A percentile compares a stretch with the other conserved stretches of the same genome.
These are phyloP conservation scores for Galerucella nymphaeae DNA, from an alignment of 2,888 invertebrate genomes.

Conservation along the genomic window DNA sequence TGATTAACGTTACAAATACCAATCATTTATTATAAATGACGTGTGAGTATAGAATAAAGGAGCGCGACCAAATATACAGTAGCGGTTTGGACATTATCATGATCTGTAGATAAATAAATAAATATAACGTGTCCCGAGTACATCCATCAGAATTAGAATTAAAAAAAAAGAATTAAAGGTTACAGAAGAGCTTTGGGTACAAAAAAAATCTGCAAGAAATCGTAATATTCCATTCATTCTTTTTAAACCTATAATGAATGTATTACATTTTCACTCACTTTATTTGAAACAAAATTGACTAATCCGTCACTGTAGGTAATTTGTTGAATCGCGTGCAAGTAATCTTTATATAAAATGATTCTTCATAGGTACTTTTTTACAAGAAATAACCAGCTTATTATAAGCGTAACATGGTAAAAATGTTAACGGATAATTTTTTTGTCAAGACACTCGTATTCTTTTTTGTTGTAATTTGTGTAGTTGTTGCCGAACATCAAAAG, in stretches of 20 bases:
- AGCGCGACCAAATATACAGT: not conserved
- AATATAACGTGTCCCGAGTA: not conserved
- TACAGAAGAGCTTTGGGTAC: no score
- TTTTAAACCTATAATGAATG: not conserved
- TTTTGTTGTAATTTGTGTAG: slow-evolving; percentile 4
- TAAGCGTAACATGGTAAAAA: not conserved
- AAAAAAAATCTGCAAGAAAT: no score
- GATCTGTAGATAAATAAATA: not conserved
- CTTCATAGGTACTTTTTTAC: not conserved
- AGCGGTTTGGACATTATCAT: not conserved
- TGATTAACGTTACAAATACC: not conserved
- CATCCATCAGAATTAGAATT: not conserved
- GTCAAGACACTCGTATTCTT: not conserved
- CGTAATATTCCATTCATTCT: not conserved
- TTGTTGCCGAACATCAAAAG: slow-evolving; percentile 18
- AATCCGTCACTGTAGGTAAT: not conserved
- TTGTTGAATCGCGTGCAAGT: not conserved
- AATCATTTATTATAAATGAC: not conserved
- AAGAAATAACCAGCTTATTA: not conserved
- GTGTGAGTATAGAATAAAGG: not conserved
- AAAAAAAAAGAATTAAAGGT: no score
- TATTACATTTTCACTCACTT: not conserved
- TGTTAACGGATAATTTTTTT: not conserved
- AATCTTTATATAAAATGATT: not conserved
- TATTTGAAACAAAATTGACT: not conserved